These are phyloP conservation scores for Pterostichus niger DNA, from an alignment of 2,888 invertebrate genomes.

Conservation along the genomic window DNA sequence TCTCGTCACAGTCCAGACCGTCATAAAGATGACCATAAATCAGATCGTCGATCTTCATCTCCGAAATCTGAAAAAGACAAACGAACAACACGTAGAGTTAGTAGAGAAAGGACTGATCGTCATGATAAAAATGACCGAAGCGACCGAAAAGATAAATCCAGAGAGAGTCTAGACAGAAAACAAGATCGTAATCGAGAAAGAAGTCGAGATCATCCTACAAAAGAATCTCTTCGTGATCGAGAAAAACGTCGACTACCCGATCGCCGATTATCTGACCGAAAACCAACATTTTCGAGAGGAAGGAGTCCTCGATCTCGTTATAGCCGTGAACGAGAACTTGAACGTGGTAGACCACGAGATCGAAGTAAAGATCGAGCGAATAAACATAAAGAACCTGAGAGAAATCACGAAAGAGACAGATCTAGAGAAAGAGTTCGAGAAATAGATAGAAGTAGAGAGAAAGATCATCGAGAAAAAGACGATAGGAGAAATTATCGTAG, in stretches of 20 bases:
- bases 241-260: constrained; percentile 23
- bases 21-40: constrained; percentile 51
- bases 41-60: constrained; percentile 8
- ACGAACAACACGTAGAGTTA: constrained; percentile 2
- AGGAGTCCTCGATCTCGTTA: constrained; percentile 27
- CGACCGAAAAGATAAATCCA: constrained; percentile 18
- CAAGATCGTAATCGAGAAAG: constrained; percentile 33
- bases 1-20: constrained; percentile 30
- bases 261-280: constrained; percentile 39
- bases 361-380: neutral
- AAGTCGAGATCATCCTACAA: constrained; percentile 15
- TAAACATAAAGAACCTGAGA: neutral
- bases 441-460: constrained; percentile 3
- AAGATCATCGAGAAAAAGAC: constrained; percentile 42
- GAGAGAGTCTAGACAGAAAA: constrained; percentile 24
- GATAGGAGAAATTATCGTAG: constrained; percentile 26
- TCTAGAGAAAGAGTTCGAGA: neutral
- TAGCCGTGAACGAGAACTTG: constrained; percentile 23
- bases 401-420: neutral
- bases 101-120: constrained; percentile 19
- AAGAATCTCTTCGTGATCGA: constrained; percentile 41
- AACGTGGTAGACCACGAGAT: constrained; percentile 46
- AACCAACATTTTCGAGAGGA: constrained; percentile 5
- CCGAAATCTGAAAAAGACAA: constrained; percentile 19
- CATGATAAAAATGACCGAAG: neutral